These are phyloP conservation scores for Drosophila santomea DNA, from an alignment of 1,140 invertebrate species.

Conservation along the genomic window DNA sequence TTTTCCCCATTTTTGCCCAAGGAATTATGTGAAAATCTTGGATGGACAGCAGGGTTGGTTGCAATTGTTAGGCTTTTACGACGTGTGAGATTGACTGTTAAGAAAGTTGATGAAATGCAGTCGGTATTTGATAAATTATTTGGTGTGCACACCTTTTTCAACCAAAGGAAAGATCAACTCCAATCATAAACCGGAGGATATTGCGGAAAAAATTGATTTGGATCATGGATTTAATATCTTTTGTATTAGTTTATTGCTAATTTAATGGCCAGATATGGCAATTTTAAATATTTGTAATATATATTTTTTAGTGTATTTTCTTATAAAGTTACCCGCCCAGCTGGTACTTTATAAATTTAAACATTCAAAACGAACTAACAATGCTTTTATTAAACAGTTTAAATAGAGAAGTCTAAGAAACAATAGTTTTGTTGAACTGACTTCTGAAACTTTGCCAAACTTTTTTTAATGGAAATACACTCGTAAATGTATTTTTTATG, in stretches of 20 bases:
- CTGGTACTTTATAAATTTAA: no score
- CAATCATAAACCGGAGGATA: constrained; percentile 5
- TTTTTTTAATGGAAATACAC: background rate
- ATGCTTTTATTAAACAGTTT: no score
- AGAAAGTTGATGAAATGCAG: constrained; percentile 9
- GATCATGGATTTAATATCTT: background rate
- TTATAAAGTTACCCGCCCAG: no score
- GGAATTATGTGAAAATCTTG: constrained; percentile 77
- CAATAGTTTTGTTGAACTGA: background rate
- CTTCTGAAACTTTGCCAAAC: background rate
- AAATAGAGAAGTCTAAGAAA: background rate
- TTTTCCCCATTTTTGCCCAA: constrained; percentile 57
- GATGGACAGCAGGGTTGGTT: constrained; percentile 38
- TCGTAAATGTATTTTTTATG: background rate
- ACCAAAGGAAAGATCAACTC: constrained; percentile 23
- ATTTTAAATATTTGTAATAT: background rate
- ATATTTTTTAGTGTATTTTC: background rate
- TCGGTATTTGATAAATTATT: constrained; percentile 3
- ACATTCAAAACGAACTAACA: no score
- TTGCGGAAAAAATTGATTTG: background rate
- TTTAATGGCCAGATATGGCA: background rate
- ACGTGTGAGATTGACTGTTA: constrained; percentile 59
- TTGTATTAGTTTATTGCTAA: background rate
- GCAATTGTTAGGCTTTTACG: constrained; percentile 67
- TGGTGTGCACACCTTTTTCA: constrained; percentile 5